Evolutionary conservation across 2,797 vertebrate species (phyloP), one percentile per base, ranked within the genome.

Genomic region (Orientallactaga sibirica): DNA sequence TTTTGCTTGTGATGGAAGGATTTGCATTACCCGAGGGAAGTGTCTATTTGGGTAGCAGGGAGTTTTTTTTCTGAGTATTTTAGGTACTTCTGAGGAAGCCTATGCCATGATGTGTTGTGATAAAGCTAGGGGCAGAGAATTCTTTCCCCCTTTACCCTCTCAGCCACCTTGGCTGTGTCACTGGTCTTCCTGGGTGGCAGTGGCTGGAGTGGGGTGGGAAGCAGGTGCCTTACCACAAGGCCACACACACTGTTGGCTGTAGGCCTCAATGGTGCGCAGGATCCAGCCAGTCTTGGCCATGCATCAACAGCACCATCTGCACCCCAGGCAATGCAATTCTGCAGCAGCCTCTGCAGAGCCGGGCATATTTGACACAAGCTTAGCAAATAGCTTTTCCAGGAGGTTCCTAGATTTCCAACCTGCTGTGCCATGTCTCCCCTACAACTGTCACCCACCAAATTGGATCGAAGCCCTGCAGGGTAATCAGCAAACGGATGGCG

Each of bases 341-440:
- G 95, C 95, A 95, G 96, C 96, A 96, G 95, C 80, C 85, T 55
- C 81, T 90, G 90, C 94, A 83, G 76, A 58, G 91, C 84, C 80
- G 41, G 90, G 92, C 95, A 86, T 58, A 85, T 91, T 92, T 89
- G 95, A 96, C 90, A 94, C 66, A 64, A 88, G 96, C 93, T 96
- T 92, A 96, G 88, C 92, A 91, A 94, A 93, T 52, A 95, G 94
- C 93, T 92, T 94, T 94, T 96, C 94, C 88, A 94, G 93, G 93
- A 97, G 94, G 76, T 95, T 95, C 33, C 3, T 86, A 92, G 86
- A 96, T 96, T 95, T 96, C 90, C 95, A 96, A 94, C 93, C 94
- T 96, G 95, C 95, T 80, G 62, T 29, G 92, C 93, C 93, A 79
- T 41, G 1, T 94, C 96, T 91, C 8, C 43, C 70, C 70, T 15